Conservation (phyloP, 2,113 vertebrate species). For the Butorides virescens region DNA sequence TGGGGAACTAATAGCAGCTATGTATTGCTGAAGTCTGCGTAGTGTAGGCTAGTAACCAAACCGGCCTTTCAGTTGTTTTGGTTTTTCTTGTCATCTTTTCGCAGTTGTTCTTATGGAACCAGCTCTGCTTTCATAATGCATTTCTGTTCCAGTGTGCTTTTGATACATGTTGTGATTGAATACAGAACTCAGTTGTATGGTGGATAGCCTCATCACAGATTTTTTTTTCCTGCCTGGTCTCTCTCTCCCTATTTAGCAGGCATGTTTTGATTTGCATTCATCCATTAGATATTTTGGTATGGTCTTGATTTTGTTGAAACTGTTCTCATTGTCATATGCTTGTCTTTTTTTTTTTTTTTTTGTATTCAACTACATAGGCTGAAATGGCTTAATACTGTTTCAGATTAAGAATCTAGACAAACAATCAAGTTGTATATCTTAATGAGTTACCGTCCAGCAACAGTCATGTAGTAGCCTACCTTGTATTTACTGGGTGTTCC, state of each 20-base stretch:
- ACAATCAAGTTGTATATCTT: not conserved
- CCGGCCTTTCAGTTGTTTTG: not conserved
- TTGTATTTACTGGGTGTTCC: not conserved
- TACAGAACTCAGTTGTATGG: not conserved
- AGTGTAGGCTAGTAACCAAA: not conserved
- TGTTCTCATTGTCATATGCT: not conserved
- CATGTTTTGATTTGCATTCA: not conserved
- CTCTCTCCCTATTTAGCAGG: not conserved
- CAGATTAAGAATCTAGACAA: not conserved
- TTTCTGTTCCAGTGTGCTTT: not conserved
- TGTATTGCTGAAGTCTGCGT: not conserved
- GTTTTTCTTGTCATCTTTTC: not conserved
- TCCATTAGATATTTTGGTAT: not conserved
- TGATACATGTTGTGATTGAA: not conserved
- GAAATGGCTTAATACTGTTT: not conserved
- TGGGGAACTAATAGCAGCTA: not conserved
- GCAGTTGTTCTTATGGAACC: not conserved
- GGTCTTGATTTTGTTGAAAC: not conserved
- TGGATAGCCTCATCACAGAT: not conserved
- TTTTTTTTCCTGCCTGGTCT: not conserved
- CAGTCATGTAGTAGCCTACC: not conserved
- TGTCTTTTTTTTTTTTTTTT: not conserved
- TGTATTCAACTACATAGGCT: not conserved
- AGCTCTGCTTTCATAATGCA: not conserved
- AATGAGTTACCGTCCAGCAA: not conserved